Base-by-base conservation (phyloP, 2,888 invertebrate genomes). In the Pilophorus perplexus region DNA sequence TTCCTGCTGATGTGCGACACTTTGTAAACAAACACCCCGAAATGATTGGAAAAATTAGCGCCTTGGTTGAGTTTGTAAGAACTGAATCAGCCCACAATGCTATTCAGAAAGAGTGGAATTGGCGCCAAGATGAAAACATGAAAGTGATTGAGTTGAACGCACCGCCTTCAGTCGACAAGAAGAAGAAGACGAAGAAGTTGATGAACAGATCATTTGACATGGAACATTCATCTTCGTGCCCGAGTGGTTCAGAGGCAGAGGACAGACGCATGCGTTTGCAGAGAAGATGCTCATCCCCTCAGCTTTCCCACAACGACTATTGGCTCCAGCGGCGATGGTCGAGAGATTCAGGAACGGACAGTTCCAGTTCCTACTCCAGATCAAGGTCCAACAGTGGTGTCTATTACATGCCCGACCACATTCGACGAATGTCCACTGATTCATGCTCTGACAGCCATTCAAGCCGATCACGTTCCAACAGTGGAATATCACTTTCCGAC, bases 11-110 rank as follows among this genome's bases (percentile, higher is more conserved):
- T 78, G 89, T 94, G 20, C 85, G 93, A 66, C 91, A 90, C 77
- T 92, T 93, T 76, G 86, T 93, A 74, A 89, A 89, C 75, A 93
- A 93, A 76, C 90, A 93, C 75, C 93, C 93, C 20, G 91, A 90
- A 75, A 82, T 94, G 76, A 88, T 88, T 71, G 88, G 88, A 73
- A 85, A 88, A 79, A 86, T 92, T 76, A 92, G 91, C 77, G 95
- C 94, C 14, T 81, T 95, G 73, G 87, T 95, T 38, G 95, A 96
- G 79, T 96, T 93, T 76, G 89, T 91, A 59, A 86, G 89, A 72
- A 90, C 92, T 0, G 90, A 91, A 71, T 84, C 89, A 12, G 95
- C 95, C 0, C 83, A 91, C 72, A 85, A 85, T 67, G 93, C 95
- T 0, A 82, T 88, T 60, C 84, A 87, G 68, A 79, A 89, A 72